phyloP scores from a whole-genome alignment of 2,888 invertebrate species.

The Amblyteles armatorius region DNA sequence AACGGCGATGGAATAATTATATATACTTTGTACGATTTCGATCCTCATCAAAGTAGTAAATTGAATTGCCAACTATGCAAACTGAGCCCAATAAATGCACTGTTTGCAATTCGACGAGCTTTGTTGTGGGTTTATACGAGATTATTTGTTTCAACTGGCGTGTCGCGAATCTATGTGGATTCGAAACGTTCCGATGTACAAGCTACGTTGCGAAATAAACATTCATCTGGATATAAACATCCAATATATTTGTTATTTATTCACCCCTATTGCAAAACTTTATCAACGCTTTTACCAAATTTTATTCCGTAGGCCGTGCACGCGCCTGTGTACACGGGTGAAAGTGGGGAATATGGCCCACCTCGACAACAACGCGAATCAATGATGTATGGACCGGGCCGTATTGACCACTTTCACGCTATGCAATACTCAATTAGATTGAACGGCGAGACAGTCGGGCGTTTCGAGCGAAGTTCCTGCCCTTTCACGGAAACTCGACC shows the following conservation, averaged over 20 bases:
- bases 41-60: constrained; percentile 22
- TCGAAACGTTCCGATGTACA: constrained; percentile 48
- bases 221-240: constrained; percentile 46
- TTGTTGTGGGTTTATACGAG: constrained; percentile 24
- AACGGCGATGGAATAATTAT: constrained; percentile 19
- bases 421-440: not conserved
- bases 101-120: constrained; percentile 48
- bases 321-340: not conserved
- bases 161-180: constrained; percentile 29
- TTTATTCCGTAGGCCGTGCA: not conserved
- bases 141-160: constrained; percentile 30
- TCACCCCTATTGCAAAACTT: not conserved
- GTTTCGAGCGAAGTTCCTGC: constrained; percentile 17
- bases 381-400: not conserved
- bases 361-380: not conserved
- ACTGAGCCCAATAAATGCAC: constrained; percentile 57
- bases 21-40: constrained; percentile 36
- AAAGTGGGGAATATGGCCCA: not conserved
- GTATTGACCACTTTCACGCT: not conserved
- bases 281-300: constrained; percentile 1
- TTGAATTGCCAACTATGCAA: constrained; percentile 48
- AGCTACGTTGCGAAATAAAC: constrained; percentile 55
- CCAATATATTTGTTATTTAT: constrained; percentile 12
- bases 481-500: not conserved
- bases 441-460: not conserved